phyloP scores from a whole-genome alignment of 1,140 invertebrate genomes.

The Gryon sp. region DNA sequence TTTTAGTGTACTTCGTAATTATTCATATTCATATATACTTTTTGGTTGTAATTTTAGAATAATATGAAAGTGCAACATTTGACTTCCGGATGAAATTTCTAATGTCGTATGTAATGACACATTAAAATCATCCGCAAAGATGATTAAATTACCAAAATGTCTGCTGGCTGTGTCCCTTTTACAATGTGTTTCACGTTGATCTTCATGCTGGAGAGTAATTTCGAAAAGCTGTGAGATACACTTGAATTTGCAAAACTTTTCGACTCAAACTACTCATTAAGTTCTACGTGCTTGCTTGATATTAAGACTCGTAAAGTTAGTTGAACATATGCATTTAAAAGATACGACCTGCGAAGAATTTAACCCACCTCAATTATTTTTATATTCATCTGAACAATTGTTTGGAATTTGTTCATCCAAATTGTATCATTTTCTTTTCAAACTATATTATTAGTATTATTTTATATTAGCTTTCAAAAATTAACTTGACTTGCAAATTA shows the following conservation, averaged over 20 bases:
- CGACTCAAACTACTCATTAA: constrained; percentile 20
- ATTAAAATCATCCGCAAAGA: constrained; percentile 4
- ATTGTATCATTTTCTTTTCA: too few species aligned
- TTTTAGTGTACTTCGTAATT: too few species aligned
- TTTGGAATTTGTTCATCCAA: too few species aligned
- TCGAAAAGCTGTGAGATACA: constrained; percentile 31
- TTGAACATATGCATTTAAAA: constrained; percentile 20
- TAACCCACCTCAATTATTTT: constrained; percentile 10
- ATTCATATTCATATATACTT: too few species aligned
- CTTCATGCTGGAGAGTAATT: constrained; percentile 25
- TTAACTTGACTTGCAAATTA: too few species aligned
- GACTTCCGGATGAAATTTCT: too few species aligned
- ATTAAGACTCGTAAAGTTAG: constrained; percentile 12
- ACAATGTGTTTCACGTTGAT: constrained; percentile 34
- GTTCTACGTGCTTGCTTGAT: constrained; percentile 26
- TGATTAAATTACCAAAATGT: constrained; percentile 15
- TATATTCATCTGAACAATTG: constrained; percentile 21
- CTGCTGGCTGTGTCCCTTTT: neutral
- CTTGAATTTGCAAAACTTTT: constrained; percentile 26
- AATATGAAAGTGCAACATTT: too few species aligned
- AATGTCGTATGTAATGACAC: neutral
- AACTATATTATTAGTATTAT: too few species aligned
- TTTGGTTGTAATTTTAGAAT: too few species aligned
- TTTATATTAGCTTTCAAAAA: too few species aligned
- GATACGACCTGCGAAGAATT: constrained; percentile 1